These are phyloP conservation scores for Notamacropus eugenii DNA, from an alignment of 2,797 vertebrate species.

Conservation along the genomic window DNA sequence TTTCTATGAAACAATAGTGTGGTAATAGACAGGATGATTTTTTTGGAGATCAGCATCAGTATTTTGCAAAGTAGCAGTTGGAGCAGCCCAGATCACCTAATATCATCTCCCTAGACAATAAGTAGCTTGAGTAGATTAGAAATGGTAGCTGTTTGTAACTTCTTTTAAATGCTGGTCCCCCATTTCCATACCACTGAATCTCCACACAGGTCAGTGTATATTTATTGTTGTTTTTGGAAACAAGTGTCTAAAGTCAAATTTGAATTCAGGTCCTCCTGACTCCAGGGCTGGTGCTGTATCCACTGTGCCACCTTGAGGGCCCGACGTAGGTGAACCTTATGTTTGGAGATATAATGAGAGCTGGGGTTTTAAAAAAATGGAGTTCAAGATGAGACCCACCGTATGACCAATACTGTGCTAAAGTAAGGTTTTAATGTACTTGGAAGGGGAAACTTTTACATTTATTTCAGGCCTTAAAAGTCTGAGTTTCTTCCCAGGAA, in stretches of 20 bases:
- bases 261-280: neutral
- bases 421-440: neutral
- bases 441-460: neutral
- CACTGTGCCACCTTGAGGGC: neutral
- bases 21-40: neutral
- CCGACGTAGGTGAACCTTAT: accelerated
- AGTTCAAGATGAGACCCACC: neutral
- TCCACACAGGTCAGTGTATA: neutral
- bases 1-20: neutral
- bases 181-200: neutral
- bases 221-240: neutral
- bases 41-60: neutral
- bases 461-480: conserved; percentile 30
- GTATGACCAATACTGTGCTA: neutral
- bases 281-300: neutral
- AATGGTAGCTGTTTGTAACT: neutral
- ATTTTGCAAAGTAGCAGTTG: neutral
- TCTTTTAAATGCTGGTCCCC: neutral
- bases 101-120: neutral
- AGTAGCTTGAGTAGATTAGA: neutral
- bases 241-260: neutral
- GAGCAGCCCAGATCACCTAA: neutral
- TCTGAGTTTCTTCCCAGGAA: conserved; percentile 58
- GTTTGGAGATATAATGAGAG: neutral
- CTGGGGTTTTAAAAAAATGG: neutral